phyloP scores from a whole-genome alignment of 1,140 invertebrate genomes.

The Ylistrum balloti region DNA sequence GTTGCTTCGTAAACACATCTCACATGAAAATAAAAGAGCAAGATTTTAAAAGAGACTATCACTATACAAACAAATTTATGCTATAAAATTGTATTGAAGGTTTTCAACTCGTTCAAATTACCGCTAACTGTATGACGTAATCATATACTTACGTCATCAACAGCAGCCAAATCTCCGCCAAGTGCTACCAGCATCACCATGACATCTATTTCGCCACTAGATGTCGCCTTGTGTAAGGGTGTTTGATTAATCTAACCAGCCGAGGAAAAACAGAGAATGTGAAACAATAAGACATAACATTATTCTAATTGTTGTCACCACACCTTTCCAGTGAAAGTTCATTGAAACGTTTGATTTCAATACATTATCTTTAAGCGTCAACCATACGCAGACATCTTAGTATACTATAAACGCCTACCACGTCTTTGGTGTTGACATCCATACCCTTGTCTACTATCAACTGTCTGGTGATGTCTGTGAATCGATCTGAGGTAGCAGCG shows the following conservation, averaged over 20 bases:
- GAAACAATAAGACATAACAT: no score
- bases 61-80: no score
- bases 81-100: no score
- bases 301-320: no score
- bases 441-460: background rate
- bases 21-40: no score
- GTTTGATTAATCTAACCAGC: background rate
- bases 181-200: constrained; percentile 13
- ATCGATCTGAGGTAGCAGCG: background rate
- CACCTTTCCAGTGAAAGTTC: no score
- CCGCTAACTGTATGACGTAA: background rate
- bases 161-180: background rate
- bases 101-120: no score
- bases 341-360: no score
- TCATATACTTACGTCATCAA: background rate
- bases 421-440: background rate
- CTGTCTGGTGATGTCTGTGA: background rate
- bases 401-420: background rate
- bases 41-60: no score
- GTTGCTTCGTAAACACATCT: no score
- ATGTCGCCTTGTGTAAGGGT: background rate
- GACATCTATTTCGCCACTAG: background rate
- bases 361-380: no score
- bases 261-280: background rate
- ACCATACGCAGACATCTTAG: no score